Evolutionary conservation across 2,797 vertebrate species (phyloP).

Genomic region (Acrossocheilus fasciatus): DNA sequence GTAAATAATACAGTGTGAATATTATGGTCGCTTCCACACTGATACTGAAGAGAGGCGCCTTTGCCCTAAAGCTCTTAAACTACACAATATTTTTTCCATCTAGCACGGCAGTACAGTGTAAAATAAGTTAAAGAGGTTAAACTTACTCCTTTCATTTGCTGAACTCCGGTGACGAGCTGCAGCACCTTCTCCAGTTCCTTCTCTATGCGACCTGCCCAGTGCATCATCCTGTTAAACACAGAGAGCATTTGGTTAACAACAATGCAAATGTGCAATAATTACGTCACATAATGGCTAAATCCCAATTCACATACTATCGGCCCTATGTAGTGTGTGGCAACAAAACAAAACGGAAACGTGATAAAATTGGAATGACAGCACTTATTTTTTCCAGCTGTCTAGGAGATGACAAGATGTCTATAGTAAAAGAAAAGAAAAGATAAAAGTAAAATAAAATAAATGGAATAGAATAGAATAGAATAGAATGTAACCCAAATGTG

Average conservation of each 20-base stretch:
- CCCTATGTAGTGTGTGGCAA: background rate
- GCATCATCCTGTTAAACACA: constrained; percentile 89
- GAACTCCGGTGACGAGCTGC: constrained; percentile 92
- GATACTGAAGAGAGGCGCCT: background rate
- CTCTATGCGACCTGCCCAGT: constrained; percentile 96
- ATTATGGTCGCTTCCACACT: background rate
- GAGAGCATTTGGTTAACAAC: constrained; percentile 38
- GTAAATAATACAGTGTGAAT: constrained; percentile 9
- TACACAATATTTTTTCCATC: background rate
- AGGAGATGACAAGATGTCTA: background rate
- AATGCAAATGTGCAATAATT: constrained; percentile 38
- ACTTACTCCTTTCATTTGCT: constrained; percentile 94
- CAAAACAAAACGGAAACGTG: background rate
- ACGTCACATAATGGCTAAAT: background rate
- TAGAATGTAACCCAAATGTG: background rate
- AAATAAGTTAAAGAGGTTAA: background rate
- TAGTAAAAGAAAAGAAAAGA: background rate
- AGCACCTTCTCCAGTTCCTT: constrained; percentile 97
- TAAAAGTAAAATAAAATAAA: background rate
- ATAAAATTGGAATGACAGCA: too few relatives aligned
- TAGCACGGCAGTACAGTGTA: background rate
- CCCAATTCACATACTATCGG: background rate
- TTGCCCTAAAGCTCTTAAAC: constrained; percentile 1
- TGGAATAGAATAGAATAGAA: background rate
- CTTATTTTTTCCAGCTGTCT: too few relatives aligned